Evolutionary conservation across 1,140 invertebrate species (phyloP), one percentile per base, ranked within the genome.

Genomic region (Temnothorax curvispinosus): DNA sequence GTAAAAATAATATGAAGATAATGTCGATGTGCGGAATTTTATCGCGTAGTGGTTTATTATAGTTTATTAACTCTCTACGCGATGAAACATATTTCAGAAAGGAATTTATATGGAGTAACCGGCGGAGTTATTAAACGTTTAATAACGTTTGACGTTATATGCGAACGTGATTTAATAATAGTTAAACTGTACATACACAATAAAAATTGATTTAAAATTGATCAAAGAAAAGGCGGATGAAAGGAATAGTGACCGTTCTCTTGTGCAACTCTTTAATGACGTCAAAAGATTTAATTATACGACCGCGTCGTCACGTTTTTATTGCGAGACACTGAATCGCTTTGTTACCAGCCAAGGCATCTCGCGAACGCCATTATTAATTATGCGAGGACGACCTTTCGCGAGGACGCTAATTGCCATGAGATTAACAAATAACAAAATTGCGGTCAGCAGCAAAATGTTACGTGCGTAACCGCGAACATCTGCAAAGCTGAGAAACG

Each of bases 41-140:
- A 84, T 84, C 54, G 54, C 13, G 18, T 60, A 41, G 41, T 56
- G 54, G 69, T 75, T 84, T 84, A 75, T 84, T 84, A 27, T 27
- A 84, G 56, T 84, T 75, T 84, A 75, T 74, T 62, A 84, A 84
- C 41, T 74, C 41, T 74, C 52, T n/a, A 47, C 27, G 9, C 52
- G 60, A 82, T 47, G 21, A 64, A 62, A 84, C 5, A 27, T 60
- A 84, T 44, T 81, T 81, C 35, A 50, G 69, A 5, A 74, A 60
- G 69, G 41, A 84, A 84, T 84, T 84, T 84, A 47, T 50, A 75
- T 84, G 54, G 41, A 74, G 27, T 75, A 75, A 62, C 69, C 13
- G 27, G 44, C 64, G 13, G n/a, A 47, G 72, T 75, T 84, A 74
- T 84, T 84, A 80, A 80, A 80, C 47, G 67, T 80, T 80, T 80